phyloP scores from a whole-genome alignment of 1,140 invertebrate genomes.

The Coenobita brevimanus region DNA sequence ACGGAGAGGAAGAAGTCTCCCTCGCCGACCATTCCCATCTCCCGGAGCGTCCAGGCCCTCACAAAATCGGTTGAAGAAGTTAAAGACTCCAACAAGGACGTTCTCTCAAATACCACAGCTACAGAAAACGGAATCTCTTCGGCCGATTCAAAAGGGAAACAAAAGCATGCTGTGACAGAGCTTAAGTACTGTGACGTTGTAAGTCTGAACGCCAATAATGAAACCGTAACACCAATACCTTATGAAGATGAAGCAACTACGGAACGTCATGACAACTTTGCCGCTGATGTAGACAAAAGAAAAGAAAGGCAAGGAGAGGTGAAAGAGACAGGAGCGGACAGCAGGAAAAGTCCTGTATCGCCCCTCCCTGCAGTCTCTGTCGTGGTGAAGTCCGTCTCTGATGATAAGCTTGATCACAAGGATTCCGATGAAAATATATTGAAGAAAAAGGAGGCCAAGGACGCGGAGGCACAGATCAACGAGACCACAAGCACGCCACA shows the following conservation, averaged over 20 bases:
- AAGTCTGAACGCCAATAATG: background rate
- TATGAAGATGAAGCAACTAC: background rate
- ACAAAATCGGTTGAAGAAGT: slow-evolving; percentile 34
- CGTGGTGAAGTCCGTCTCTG: no score
- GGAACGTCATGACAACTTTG: background rate
- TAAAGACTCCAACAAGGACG: background rate
- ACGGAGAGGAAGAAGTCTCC: slow-evolving; percentile 46
- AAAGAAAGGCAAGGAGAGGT: background rate
- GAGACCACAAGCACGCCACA: background rate
- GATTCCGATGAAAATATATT: background rate
- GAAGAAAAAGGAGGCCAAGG: background rate
- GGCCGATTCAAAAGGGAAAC: background rate
- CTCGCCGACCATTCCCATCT: slow-evolving; percentile 43
- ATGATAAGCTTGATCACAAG: background rate
- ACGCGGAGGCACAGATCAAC: background rate
- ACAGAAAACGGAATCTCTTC: background rate
- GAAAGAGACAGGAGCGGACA: background rate
- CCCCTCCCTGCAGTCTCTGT: no score
- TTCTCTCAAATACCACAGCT: background rate
- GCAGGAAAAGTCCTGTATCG: background rate
- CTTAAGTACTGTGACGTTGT: background rate
- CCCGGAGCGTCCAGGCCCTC: slow-evolving; percentile 48
- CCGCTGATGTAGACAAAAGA: background rate
- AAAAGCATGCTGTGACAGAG: background rate
- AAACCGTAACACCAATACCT: no score